Percentiles rank a stretch among this genome's conserved stretches.
Evolutionary conservation across 2,113 vertebrate species (phyloP).

Genomic region (Martes martes): DNA sequence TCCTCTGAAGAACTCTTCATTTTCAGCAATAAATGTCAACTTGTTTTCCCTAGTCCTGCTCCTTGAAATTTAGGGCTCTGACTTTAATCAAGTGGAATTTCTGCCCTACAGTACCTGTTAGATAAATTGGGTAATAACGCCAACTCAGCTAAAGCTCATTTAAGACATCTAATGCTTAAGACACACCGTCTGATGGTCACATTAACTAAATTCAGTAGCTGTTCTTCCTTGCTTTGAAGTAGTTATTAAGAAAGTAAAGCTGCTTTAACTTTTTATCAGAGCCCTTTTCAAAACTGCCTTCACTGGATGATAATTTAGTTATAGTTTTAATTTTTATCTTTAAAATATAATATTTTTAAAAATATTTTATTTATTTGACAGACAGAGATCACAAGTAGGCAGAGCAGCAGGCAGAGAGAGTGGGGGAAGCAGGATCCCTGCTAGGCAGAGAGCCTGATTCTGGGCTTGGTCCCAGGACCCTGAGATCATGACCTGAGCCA

Average conservation of each 20-base stretch:
- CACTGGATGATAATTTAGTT: background rate
- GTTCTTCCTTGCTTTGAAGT: background rate
- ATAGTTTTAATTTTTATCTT: conserved; percentile 7
- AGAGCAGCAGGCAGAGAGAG: too few species aligned
- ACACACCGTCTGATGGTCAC: background rate
- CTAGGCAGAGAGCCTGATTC: too few species aligned
- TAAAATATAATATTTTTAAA: background rate
- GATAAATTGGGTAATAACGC: background rate
- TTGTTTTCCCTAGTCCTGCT: background rate
- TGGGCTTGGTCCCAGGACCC: too few species aligned
- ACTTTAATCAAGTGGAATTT: background rate
- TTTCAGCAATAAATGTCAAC: background rate
- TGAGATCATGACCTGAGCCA: too few species aligned
- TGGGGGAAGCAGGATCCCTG: too few species aligned
- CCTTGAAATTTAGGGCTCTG: background rate
- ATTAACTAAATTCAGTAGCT: background rate
- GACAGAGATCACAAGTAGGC: too few species aligned
- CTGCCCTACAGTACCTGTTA: background rate
- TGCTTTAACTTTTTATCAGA: background rate
- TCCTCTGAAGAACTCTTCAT: background rate
- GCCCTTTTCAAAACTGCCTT: background rate
- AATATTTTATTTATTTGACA: too few species aligned
- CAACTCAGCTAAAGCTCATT: background rate
- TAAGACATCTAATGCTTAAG: background rate
- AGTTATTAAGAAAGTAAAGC: background rate